Base-by-base conservation (phyloP, 1,140 invertebrate species). In the Drosophila sp. region DNA sequence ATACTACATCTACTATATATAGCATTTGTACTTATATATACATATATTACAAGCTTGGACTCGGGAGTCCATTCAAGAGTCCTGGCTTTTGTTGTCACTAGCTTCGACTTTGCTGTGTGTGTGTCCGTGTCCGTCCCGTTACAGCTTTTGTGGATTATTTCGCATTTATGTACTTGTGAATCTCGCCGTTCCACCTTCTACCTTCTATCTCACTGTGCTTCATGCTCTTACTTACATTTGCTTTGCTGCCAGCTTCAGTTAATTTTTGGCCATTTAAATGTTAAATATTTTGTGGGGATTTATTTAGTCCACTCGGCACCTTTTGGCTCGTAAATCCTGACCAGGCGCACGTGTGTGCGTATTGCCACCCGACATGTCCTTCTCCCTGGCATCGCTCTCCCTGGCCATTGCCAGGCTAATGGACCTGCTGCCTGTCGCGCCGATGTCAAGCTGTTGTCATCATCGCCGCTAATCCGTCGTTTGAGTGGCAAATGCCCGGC, bases 381-480 rank as follows among this genome's bases (percentile, higher is more conserved):
- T 29, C 11, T 4, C 66, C 66, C 67, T 4, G 58, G 50, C 50
- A n/a, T 5, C 47, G 8, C 11, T 11, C 11, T 58, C 40, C 25
- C 4, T 25, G 55, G 54, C 33, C 47, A 54, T 8, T 32, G 41
- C 57, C 79, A 27, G 10, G 44, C 44, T 82, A 85, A 86, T 85
- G 79, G 83, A 82, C 65, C 82, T 72, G 79, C 66, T 72, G 82
- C 68, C 70, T 78, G 69, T 61, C 66, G 33, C 47, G 60, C 63
- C 70, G 65, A 76, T 62, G 76, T 87, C 83, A 86, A 79, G 83
- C 83, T 86, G 83, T 86, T 86, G 83, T 86, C 83, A 86, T 87
- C 83, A 86, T 87, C 79, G 72, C 83, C 83, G 83, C 83, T 86
- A 86, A 86, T 87, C 83, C 83, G 80, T 71, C 83, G 68, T 85